Percentiles rank a stretch among this genome's conserved stretches.
These are phyloP conservation scores for Muntiacus reevesi DNA, from an alignment of 2,113 vertebrate species.

Conservation along the genomic window DNA sequence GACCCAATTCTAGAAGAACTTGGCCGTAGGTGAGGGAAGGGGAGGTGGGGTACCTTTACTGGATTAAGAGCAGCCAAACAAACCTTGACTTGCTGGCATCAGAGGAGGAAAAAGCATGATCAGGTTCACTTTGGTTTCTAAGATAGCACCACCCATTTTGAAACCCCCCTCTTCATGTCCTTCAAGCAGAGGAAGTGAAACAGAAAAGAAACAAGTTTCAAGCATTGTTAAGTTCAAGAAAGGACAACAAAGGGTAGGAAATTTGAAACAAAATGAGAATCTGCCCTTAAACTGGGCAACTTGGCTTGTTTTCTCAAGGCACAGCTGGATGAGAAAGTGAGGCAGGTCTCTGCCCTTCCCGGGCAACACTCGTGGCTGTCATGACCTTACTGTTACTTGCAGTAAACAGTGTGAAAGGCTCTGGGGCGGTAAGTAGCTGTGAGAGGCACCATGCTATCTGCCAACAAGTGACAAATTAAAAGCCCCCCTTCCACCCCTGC, in stretches of 20 bases:
- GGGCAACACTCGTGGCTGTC: background rate
- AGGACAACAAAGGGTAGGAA: constrained; percentile 74
- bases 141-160: constrained; percentile 18
- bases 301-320: constrained; percentile 35
- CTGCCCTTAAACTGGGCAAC: constrained; percentile 23
- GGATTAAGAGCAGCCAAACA: background rate
- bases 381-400: background rate
- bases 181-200: constrained; percentile 70
- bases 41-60: background rate
- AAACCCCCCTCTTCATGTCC: constrained; percentile 52
- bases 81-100: background rate
- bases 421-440: background rate
- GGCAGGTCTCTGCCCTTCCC: constrained; percentile 35
- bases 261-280: constrained; percentile 63
- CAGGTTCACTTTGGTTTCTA: constrained; percentile 35
- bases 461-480: background rate
- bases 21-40: background rate
- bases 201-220: constrained; percentile 45
- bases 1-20: background rate
- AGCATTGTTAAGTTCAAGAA: constrained; percentile 63
- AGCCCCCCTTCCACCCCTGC: too few species aligned
- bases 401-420: background rate
- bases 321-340: constrained; percentile 26
- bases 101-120: background rate
- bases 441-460: background rate